These are phyloP conservation scores for Bactericera cockerelli DNA, from an alignment of 1,140 invertebrate species.

Conservation along the genomic window DNA sequence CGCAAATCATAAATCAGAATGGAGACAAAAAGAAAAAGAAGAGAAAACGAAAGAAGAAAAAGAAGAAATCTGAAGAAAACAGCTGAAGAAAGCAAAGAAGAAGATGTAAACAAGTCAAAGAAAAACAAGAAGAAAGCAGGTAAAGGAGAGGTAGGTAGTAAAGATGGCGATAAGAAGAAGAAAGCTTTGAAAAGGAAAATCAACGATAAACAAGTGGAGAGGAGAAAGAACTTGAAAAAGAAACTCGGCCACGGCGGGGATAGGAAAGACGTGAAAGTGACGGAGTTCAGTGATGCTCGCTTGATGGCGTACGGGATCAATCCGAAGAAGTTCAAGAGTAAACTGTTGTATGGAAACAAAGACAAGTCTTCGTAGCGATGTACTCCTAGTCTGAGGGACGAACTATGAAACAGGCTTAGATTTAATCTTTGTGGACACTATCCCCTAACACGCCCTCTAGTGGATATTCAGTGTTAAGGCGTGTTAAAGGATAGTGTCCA, in stretches of 20 bases:
- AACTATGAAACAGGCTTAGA: too few species aligned
- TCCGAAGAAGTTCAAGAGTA: slow-evolving; percentile 72
- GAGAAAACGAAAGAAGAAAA: background rate
- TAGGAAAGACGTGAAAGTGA: slow-evolving; percentile 1
- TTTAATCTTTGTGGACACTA: too few species aligned
- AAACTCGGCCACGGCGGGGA: too few species aligned
- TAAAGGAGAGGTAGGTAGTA: slow-evolving; percentile 2
- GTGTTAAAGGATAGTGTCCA: too few species aligned
- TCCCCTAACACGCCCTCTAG: too few species aligned
- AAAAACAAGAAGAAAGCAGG: background rate
- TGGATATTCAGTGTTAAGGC: too few species aligned
- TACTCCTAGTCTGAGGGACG: too few species aligned
- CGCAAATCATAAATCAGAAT: slow-evolving; percentile 6
- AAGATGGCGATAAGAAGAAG: slow-evolving; percentile 10
- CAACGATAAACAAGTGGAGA: background rate
- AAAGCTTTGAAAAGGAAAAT: background rate
- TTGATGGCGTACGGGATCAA: slow-evolving; percentile 80
- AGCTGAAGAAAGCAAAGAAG: slow-evolving; percentile 8
- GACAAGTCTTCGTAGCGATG: too few species aligned
- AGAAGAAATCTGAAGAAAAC: background rate
- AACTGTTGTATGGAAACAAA: slow-evolving; percentile 27
- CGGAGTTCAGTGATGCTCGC: slow-evolving; percentile 48
- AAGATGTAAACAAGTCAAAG: background rate
- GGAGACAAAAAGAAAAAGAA: slow-evolving; percentile 8
- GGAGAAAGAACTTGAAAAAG: too few species aligned